Percentiles rank a stretch among this genome's conserved stretches.
phyloP scores from a whole-genome alignment of 2,113 vertebrate genomes.

The Ptilorrhoa leucosticta region DNA sequence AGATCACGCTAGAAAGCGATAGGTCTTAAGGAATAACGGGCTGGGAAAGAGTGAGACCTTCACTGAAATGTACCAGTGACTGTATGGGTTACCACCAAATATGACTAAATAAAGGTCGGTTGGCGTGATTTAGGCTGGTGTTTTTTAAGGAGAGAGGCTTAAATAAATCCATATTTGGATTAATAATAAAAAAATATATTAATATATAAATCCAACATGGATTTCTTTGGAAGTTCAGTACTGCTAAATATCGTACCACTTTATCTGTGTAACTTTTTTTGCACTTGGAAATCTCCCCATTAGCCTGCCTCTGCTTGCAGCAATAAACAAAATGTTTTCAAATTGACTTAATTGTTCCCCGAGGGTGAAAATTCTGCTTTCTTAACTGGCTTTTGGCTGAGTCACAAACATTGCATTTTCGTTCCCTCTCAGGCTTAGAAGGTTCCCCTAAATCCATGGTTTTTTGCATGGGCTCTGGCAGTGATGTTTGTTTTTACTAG shows the following conservation, averaged over 20 bases:
- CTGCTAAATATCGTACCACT: neutral
- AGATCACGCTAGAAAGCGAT: neutral
- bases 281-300: neutral
- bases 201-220: neutral
- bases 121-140: neutral
- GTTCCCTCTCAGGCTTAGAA: neutral
- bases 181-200: neutral
- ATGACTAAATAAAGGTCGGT: neutral
- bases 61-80: neutral
- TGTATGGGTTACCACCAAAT: neutral
- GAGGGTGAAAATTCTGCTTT: neutral
- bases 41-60: neutral
- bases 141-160: neutral
- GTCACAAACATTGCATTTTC: neutral
- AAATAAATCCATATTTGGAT: neutral
- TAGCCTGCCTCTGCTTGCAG: neutral
- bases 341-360: neutral
- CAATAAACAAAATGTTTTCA: neutral
- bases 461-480: neutral
- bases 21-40: neutral
- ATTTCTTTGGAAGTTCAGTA: neutral
- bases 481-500: fast-evolving
- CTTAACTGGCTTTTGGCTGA: neutral
- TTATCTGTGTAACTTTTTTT: neutral
- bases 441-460: neutral